Base-by-base conservation (phyloP, 1,140 invertebrate species). In the Radopholus similis region DNA sequence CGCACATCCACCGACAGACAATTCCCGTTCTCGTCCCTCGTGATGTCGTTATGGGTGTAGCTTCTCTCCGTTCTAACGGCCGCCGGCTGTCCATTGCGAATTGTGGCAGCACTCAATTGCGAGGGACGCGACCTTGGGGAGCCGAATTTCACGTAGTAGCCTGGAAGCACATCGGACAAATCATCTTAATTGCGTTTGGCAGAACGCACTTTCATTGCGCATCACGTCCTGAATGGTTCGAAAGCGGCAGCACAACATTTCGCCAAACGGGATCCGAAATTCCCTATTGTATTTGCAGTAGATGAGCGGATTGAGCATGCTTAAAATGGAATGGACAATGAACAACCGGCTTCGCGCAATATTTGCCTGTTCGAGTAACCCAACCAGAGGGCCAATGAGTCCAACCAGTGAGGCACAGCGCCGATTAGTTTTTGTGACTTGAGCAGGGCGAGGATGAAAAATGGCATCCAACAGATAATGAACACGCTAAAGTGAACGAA, bases 381-480 rank as follows among this genome's bases (percentile, higher is more conserved):
- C 35, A 86, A 67, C 85, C 85, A 86, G 62, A 83, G 70, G 32
- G 83, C 77, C n/a, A 85, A 66, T 28, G 74, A 71, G 63, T 78
- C 76, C n/a, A 86, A 68, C 80, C 77, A 80, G 26, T 54, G n/a
- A 2, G 84, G 84, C 28, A 85, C 76, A 42, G 71, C n/a, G 35
- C 55, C 44, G 1, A 72, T 51, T 11, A 69, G 37, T 38, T 73
- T 23, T n/a, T 59, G 65, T 9, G 79, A 75, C 58, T 83, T 83
- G 18, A 78, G 40, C 15, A 81, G 55, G 2, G 77, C 79, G 30
- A 83, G 28, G 28, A 91, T 85, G 84, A 98, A 97, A 85, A 98
- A 97, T 2, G 95, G 95, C 60, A 96, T 84, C 92, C 93, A 98
- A 18, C 91, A 95, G 0, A 91, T 85, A 0, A 93, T 90, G 83